Conservation (phyloP, 2,888 invertebrate species). For the Tinea trinotella region DNA sequence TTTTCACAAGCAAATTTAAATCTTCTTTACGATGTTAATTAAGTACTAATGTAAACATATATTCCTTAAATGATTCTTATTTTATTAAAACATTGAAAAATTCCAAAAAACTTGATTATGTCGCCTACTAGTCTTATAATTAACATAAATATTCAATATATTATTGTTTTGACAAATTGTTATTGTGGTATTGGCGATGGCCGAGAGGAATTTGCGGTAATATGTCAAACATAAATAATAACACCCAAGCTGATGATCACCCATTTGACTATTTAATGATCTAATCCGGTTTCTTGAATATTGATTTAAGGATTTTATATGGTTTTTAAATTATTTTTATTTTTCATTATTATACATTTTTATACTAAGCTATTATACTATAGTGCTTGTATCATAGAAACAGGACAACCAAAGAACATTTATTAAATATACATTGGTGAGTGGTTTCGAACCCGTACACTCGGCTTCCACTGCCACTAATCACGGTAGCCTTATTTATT, state of each 20-base stretch:
- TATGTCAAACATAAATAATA: slow-evolving; percentile 48
- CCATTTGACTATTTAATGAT: slow-evolving; percentile 14
- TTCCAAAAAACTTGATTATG: slow-evolving; percentile 55
- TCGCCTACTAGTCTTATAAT: slow-evolving; percentile 51
- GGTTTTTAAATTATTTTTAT: no score
- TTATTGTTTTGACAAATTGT: slow-evolving; percentile 64
- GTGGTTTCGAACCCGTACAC: no score
- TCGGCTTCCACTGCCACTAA: no score
- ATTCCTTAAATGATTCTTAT: neutral
- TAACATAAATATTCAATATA: slow-evolving; percentile 56
- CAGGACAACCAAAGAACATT: no score
- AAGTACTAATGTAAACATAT: slow-evolving; percentile 11
- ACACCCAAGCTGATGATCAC: neutral
- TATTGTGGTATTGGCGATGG: slow-evolving; percentile 43
- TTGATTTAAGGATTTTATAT: no score
- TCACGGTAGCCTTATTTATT: no score
- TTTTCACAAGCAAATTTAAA: slow-evolving; percentile 10
- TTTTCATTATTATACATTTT: no score
- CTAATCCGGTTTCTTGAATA: neutral
- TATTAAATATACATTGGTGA: no score
- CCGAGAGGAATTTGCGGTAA: slow-evolving; percentile 45
- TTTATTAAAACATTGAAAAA: slow-evolving; percentile 37
- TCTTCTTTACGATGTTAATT: slow-evolving; percentile 12
- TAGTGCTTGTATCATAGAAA: no score
- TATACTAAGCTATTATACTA: no score